Base-by-base conservation (phyloP, 2,888 invertebrate genomes). In the Drosophila mettleri region DNA sequence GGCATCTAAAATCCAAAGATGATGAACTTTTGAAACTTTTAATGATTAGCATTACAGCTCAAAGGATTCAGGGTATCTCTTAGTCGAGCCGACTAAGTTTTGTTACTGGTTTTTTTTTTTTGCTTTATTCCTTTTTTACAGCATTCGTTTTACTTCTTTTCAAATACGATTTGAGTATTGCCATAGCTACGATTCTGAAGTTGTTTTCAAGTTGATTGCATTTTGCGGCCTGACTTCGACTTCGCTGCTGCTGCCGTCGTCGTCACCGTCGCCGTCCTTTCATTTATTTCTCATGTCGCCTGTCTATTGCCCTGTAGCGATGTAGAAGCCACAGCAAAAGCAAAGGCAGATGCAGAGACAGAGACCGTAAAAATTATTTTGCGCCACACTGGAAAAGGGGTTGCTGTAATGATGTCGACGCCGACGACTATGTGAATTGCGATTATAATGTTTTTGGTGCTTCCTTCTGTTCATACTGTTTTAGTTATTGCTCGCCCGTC, bases 171-270 rank as follows among this genome's bases (percentile, higher is more conserved):
- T 88, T 86, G 74, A 88, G 86, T 88, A 83, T 62, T 55, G 76
- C 62, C 66, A 67, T 64, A 69, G 58, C 68, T 73, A 66, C 65
- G 72, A 77, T 68, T 87, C 88, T 83, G 83, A 87, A 86, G 88
- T 88, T 82, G 83, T 88, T 88, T 87, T 77, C 71, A 77, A 80
- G 86, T 80, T 83, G 88, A 83, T 83, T 83, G 86, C 83, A 88
- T 83, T 83, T 68, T 67, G 66, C 48, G 58, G 54, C 66, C 59
- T 71, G 66, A 59, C 74, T 76, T 39, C 39, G 57, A 22, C 60
- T 59, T 63, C 78, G 38, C 14, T 8, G 18, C 27, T 36, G 51
- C 8, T 29, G 12, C 20, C 46, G 45, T 29, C 53, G 29, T 16
- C 31, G 18, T 12, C 16, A 9, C 7, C 39, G 33, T 39, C 39